phyloP scores from a whole-genome alignment of 2,888 invertebrate species.

The Dinocampus coccinellae region DNA sequence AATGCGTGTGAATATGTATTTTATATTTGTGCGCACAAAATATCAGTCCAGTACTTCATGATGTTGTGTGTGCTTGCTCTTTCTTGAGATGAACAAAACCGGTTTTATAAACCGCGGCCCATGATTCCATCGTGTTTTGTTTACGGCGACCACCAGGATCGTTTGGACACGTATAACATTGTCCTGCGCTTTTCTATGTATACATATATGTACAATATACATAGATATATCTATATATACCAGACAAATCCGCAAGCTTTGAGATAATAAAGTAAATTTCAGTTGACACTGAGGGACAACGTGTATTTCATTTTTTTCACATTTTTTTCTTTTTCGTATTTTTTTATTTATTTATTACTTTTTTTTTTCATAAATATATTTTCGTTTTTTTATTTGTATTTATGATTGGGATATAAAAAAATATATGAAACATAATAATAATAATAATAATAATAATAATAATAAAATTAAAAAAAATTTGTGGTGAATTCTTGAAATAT shows the following conservation, averaged over 20 bases:
- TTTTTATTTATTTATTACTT: not conserved
- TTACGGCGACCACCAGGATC: constrained; percentile 33
- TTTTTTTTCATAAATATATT: too few species aligned
- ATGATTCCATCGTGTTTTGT: constrained; percentile 27
- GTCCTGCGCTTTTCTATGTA: constrained; percentile 14
- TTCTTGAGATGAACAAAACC: constrained; percentile 23
- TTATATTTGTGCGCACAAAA: constrained; percentile 7
- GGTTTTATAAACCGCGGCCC: constrained; percentile 17
- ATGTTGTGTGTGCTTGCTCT: constrained; percentile 14
- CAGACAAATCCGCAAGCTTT: not conserved
- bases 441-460: too few species aligned
- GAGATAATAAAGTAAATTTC: constrained; percentile 26
- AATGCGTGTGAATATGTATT: not conserved
- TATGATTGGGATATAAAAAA: too few species aligned
- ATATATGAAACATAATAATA: too few species aligned
- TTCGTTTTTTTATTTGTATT: too few species aligned
- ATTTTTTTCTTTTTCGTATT: not conserved
- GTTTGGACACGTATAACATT: constrained; percentile 21
- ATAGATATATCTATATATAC: not conserved
- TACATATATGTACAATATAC: not conserved
- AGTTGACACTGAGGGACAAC: constrained; percentile 2
- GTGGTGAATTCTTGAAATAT: not conserved
- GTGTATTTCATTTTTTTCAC: not conserved
- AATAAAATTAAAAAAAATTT: not conserved
- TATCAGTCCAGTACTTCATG: constrained; percentile 8